A percentile compares a stretch with the other conserved stretches of the same genome.
These are phyloP conservation scores for Ooceraea biroi DNA, from an alignment of 1,140 invertebrate species.

Conservation along the genomic window DNA sequence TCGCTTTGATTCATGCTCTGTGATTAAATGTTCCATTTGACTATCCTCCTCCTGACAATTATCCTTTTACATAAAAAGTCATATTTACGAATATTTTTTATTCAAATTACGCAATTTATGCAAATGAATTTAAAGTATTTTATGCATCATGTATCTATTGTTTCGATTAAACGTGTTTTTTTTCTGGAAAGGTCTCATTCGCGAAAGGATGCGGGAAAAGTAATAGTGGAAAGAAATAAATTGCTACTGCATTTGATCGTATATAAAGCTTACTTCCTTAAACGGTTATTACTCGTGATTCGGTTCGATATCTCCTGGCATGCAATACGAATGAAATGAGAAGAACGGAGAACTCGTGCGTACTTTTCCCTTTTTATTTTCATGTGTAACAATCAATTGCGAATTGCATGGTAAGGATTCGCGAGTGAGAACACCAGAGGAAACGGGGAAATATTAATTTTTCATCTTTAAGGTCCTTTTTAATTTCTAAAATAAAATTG, in stretches of 20 bases:
- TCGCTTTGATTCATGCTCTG: no score
- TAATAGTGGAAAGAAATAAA: slow-evolving; percentile 66
- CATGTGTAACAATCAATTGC: no score
- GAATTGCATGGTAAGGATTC: no score
- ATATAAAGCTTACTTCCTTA: slow-evolving; percentile 75
- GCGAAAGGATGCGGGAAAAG: slow-evolving; percentile 41
- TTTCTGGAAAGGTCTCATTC: not conserved
- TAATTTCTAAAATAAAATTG: no score
- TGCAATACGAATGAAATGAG: slow-evolving; percentile 49
- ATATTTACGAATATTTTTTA: no score
- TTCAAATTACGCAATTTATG: no score
- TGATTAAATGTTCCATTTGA: no score
- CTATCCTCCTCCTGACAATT: no score
- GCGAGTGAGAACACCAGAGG: no score
- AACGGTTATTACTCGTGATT: slow-evolving; percentile 78
- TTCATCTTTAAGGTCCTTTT: no score
- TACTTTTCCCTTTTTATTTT: not conserved
- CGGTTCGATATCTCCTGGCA: slow-evolving; percentile 60
- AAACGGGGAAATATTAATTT: no score
- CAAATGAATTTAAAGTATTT: slow-evolving; percentile 5
- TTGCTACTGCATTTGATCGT: slow-evolving; percentile 65
- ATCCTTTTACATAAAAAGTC: no score
- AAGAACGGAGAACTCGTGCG: slow-evolving; percentile 11
- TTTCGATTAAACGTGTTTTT: slow-evolving; percentile 7
- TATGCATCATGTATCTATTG: not conserved